A percentile compares a stretch with the other conserved stretches of the same genome.
Conservation (phyloP, 2,797 vertebrate species). For the Heliangelus exortis region DNA sequence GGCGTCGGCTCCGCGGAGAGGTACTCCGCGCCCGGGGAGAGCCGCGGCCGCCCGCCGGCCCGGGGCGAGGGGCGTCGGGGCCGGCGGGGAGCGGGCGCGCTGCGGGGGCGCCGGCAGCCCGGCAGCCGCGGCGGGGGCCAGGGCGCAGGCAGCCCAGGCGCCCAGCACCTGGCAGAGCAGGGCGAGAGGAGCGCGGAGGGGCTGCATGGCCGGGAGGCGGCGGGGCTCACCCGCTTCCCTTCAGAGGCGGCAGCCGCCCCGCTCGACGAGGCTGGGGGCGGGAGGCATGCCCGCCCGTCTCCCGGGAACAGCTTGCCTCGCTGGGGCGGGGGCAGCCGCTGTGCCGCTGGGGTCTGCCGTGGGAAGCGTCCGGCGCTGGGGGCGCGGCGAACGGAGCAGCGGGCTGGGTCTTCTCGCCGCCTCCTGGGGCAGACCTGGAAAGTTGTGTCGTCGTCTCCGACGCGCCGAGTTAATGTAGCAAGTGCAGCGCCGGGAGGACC, state of each 20-base stretch:
- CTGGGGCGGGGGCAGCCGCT: background rate
- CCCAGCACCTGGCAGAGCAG: conserved; percentile 49
- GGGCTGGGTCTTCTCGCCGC: background rate
- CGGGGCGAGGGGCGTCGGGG: background rate
- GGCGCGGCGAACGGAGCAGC: background rate
- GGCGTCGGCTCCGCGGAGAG: background rate
- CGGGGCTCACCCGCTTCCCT: background rate
- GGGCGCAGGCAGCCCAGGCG: background rate
- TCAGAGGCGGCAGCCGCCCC: conserved; percentile 42
- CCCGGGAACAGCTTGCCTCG: background rate
- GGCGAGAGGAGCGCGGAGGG: background rate
- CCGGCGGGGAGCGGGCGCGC: background rate
- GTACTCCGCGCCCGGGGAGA: background rate
- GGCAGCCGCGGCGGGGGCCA: background rate
- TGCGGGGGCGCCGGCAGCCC: background rate
- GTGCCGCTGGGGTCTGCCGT: background rate
- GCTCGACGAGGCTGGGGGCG: background rate
- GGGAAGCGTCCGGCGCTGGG: background rate
- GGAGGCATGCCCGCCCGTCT: conserved; percentile 44
- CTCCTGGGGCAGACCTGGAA: conserved; percentile 44
- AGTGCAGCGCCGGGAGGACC: background rate
- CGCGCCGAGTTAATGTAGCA: conserved; percentile 45
- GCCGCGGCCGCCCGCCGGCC: background rate
- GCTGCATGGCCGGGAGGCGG: conserved; percentile 55
- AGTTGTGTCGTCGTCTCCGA: conserved; percentile 63